phyloP scores from a whole-genome alignment of 1,140 invertebrate species.

The Meloidogyne floridensis region DNA sequence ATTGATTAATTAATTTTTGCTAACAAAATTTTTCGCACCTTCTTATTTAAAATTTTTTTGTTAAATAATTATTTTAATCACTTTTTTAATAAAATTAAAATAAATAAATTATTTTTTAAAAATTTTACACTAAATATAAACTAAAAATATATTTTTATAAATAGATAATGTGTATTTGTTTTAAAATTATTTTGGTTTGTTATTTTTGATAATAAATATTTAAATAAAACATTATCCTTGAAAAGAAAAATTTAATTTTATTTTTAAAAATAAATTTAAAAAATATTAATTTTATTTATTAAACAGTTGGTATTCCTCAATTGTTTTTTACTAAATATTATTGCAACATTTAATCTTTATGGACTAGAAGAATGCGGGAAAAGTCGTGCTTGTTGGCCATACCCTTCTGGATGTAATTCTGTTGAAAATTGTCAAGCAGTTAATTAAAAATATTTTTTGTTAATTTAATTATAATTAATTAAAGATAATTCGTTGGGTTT shows the following conservation, averaged over 20 bases:
- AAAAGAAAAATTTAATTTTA: too few relatives aligned
- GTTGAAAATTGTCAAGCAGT: constrained; percentile 23
- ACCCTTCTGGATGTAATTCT: constrained; percentile 22
- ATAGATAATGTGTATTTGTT: too few relatives aligned
- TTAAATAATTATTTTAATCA: not conserved
- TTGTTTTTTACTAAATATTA: not conserved
- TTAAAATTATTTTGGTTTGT: too few relatives aligned
- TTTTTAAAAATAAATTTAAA: not conserved
- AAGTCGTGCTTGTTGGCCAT: constrained; percentile 22
- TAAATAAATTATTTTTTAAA: too few relatives aligned
- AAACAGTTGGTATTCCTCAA: not conserved
- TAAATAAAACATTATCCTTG: too few relatives aligned
- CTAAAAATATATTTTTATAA: too few relatives aligned
- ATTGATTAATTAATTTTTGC: not conserved
- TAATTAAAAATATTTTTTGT: not conserved
- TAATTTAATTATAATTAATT: not conserved
- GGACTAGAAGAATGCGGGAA: constrained; percentile 19
- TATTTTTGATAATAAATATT: too few relatives aligned
- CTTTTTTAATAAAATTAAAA: not conserved
- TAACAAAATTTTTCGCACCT: not conserved
- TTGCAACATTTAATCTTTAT: not conserved
- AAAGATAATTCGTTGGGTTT: constrained; percentile 23
- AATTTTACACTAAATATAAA: too few relatives aligned
- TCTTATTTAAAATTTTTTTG: not conserved
- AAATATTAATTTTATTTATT: not conserved